Evolutionary conservation across 2,113 vertebrate genomes (phyloP).

Genomic region (Grallaria varia): DNA sequence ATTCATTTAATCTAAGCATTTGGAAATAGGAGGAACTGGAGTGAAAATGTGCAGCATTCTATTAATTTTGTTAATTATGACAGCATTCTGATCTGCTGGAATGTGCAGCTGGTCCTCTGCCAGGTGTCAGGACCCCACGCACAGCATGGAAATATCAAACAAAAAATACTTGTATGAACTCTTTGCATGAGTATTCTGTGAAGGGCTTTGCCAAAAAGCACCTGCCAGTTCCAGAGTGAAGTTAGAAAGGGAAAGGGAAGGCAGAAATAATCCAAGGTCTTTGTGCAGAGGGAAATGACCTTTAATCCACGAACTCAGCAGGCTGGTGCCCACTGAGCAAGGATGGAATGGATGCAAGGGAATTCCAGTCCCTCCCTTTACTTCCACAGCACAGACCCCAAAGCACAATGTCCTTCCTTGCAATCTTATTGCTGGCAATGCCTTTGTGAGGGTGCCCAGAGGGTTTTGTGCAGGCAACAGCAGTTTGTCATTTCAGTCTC

Average conservation of each 20-base stretch:
- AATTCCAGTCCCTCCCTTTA: neutral
- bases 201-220: neutral
- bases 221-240: neutral
- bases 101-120: neutral
- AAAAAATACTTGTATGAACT: neutral
- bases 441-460: neutral
- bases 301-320: neutral
- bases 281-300: neutral
- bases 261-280: neutral
- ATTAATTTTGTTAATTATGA: neutral
- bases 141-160: neutral
- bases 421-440: neutral
- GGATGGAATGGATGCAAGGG: neutral
- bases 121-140: neutral
- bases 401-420: neutral
- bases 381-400: neutral
- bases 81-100: neutral
- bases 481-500: neutral
- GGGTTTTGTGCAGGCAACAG: neutral
- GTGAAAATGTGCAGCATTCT: neutral
- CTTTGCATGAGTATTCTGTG: neutral
- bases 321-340: neutral
- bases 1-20: neutral
- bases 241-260: neutral
- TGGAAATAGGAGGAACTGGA: neutral